Conservation (phyloP, 92 coral and sea anemone species). For the Nematostella vectensis region DNA sequence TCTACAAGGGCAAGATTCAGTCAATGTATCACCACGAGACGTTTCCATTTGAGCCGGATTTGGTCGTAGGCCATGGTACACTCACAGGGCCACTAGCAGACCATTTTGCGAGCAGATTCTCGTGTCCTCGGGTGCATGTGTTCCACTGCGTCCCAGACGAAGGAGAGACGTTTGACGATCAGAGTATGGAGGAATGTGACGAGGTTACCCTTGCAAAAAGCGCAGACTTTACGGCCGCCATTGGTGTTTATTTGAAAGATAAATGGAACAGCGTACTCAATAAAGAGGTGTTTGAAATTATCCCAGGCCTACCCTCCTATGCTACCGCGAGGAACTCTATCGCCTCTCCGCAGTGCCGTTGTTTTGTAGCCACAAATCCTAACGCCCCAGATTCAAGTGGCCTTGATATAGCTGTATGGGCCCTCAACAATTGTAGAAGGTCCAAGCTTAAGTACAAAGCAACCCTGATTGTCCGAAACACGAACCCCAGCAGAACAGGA, state of each 20-base stretch:
- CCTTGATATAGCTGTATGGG: constrained; percentile 20
- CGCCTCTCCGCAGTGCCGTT: constrained; percentile 36
- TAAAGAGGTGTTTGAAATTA: constrained; percentile 32
- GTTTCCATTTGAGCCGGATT: constrained; percentile 40
- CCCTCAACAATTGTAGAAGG: constrained; percentile 16
- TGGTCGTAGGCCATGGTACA: constrained; percentile 52
- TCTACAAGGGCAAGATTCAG: constrained; percentile 14
- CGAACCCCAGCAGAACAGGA: constrained; percentile 4
- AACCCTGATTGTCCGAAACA: constrained; percentile 13
- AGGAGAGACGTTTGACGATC: constrained; percentile 2
- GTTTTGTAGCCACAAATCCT: constrained; percentile 31
- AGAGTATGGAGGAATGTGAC: constrained; percentile 4
- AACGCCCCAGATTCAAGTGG: constrained; percentile 5
- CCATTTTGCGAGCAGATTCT: constrained; percentile 21
- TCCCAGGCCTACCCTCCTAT: constrained; percentile 48
- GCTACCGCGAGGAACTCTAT: constrained; percentile 30
- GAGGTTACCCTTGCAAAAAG: constrained; percentile 29
- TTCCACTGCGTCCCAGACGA: constrained; percentile 39
- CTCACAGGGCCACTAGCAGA: constrained; percentile 47
- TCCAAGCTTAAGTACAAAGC: constrained; percentile 5
- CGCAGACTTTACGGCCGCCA: constrained; percentile 50
- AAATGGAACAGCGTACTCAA: constrained; percentile 47
- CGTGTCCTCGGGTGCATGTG: constrained; percentile 41
- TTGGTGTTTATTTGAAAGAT: constrained; percentile 45
- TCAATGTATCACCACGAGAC: constrained; percentile 23